A percentile compares a stretch with the other conserved stretches of the same genome.
Evolutionary conservation across 2,888 invertebrate species (phyloP).

Genomic region (Xestia rhomboidea): DNA sequence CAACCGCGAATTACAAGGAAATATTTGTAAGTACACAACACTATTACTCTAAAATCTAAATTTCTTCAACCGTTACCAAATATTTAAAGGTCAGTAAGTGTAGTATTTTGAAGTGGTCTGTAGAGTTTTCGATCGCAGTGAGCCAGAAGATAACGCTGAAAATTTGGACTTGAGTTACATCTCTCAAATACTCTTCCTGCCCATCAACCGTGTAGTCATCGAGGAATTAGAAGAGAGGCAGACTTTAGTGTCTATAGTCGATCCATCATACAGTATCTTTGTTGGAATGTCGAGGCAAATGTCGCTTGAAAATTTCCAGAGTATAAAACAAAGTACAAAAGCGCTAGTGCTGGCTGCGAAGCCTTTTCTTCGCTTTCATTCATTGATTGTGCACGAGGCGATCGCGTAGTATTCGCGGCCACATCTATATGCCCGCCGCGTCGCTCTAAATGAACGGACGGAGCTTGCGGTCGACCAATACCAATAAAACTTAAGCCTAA

Average conservation of each 20-base stretch:
- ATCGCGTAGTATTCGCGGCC: conserved; percentile 81
- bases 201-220: background rate
- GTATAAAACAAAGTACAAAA: conserved; percentile 46
- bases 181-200: background rate
- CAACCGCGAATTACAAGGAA: conserved; percentile 81
- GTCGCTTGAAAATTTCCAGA: conserved; percentile 11
- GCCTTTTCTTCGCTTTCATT: conserved; percentile 84
- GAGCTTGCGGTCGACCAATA: conserved; percentile 84
- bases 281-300: background rate
- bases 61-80: background rate
- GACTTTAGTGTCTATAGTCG: background rate
- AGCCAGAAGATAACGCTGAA: background rate
- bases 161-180: background rate
- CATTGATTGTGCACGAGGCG: conserved; percentile 77
- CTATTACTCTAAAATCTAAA: conserved; percentile 53
- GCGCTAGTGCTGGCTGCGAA: conserved; percentile 49
- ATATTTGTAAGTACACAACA: conserved; percentile 82
- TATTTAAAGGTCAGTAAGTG: background rate
- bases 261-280: background rate
- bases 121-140: background rate
- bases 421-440: conserved; percentile 89
- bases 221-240: background rate
- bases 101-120: conserved; percentile 1
- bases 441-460: conserved; percentile 89
- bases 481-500: conserved; percentile 83